Conservation (phyloP, 2,888 invertebrate genomes). For the Amitus sp. region DNA sequence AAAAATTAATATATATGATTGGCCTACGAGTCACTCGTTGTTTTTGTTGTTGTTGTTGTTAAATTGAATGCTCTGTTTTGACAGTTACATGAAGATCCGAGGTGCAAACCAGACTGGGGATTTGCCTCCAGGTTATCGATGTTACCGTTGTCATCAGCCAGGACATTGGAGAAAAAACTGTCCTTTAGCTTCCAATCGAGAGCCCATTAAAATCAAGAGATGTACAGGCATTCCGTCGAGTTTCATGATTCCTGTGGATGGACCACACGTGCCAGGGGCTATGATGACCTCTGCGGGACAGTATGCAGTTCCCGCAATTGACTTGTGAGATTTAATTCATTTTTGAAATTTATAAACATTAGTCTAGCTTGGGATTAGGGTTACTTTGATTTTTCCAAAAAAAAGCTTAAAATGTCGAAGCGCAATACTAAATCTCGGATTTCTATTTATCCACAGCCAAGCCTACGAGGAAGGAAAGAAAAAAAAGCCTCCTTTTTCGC, state of each 20-base stretch:
- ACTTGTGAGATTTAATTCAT: constrained; percentile 73
- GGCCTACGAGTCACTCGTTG: no score
- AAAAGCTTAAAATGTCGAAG: no score
- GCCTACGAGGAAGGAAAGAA: constrained; percentile 81
- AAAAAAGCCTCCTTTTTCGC: constrained; percentile 74
- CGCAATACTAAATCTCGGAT: not conserved
- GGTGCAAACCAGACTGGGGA: constrained; percentile 89
- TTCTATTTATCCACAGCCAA: constrained; percentile 68
- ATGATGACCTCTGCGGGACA: constrained; percentile 90
- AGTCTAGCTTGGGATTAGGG: no score
- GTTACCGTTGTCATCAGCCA: constrained; percentile 92
- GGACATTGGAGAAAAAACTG: constrained; percentile 99
- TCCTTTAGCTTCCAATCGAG: constrained; percentile 75
- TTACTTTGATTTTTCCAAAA: no score
- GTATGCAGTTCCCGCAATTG: constrained; percentile 88
- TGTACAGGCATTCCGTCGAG: constrained; percentile 98
- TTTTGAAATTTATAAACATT: not conserved
- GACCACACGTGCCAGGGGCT: constrained; percentile 88
- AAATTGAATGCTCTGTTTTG: no score
- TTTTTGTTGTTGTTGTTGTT: no score
- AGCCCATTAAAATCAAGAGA: constrained; percentile 84
- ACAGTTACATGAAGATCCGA: constrained; percentile 88
- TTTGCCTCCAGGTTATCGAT: constrained; percentile 91
- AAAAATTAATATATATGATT: no score
- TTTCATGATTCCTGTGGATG: constrained; percentile 94